These are phyloP conservation scores for Epinotia demarniana DNA, from an alignment of 2,888 invertebrate species.

Conservation along the genomic window DNA sequence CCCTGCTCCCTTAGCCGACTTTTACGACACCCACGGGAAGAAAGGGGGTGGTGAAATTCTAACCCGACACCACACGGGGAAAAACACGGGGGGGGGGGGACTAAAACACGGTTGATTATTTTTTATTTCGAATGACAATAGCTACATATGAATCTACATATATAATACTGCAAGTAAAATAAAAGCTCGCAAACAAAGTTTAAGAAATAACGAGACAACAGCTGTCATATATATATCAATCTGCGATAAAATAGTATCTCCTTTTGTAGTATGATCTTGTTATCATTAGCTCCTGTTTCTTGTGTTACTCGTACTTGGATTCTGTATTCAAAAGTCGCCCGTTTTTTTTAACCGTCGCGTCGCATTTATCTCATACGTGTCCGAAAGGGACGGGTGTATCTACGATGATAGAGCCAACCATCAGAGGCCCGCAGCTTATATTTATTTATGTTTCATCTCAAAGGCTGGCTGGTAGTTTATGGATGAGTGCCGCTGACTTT, in stretches of 20 bases:
- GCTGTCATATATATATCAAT: neutral
- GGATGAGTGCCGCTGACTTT: neutral
- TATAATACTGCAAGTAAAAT: too few relatives aligned
- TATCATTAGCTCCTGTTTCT: neutral
- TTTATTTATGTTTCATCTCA: slow-evolving; percentile 1
- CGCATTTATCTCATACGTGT: neutral
- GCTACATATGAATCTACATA: too few relatives aligned
- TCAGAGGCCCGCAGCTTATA: neutral
- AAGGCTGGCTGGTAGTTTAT: neutral
- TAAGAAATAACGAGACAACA: too few relatives aligned
- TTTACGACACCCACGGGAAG: too few relatives aligned
- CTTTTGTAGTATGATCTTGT: neutral
- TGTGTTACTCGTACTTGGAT: neutral
- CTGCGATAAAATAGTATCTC: neutral
- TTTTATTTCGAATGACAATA: too few relatives aligned
- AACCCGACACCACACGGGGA: too few relatives aligned
- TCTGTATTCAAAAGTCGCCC: neutral
- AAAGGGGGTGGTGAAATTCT: too few relatives aligned
- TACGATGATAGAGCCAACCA: neutral
- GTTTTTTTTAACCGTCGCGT: neutral
- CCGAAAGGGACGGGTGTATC: neutral
- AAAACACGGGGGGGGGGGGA: too few relatives aligned
- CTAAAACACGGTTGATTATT: too few relatives aligned
- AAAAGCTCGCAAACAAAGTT: too few relatives aligned
- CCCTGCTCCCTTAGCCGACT: too few relatives aligned